These are phyloP conservation scores for Cyphomyrmex costatus DNA, from an alignment of 1,140 invertebrate genomes.

Conservation along the genomic window DNA sequence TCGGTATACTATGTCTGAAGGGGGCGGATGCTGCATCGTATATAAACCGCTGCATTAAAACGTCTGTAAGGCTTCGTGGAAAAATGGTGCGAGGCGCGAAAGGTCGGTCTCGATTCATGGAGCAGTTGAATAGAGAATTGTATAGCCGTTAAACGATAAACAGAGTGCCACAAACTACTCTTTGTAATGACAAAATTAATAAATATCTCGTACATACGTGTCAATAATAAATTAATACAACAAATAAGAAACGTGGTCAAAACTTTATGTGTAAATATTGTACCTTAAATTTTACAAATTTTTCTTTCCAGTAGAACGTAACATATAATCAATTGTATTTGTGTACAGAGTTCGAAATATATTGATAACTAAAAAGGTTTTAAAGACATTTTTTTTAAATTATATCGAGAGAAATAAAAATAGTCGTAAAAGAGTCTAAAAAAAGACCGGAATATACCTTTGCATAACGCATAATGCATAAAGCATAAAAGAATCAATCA, in stretches of 20 bases:
- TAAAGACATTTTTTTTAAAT: not conserved
- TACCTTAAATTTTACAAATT: not conserved
- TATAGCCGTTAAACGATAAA: not conserved
- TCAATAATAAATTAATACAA: not conserved
- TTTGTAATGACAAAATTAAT: not conserved
- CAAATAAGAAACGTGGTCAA: not conserved
- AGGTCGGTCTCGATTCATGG: constrained; percentile 30
- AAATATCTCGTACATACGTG: not conserved
- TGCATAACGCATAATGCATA: too few relatives aligned
- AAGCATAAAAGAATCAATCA: too few relatives aligned
- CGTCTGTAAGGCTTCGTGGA: constrained; percentile 27
- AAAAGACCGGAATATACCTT: not conserved
- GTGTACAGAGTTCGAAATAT: not conserved
- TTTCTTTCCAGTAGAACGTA: not conserved
- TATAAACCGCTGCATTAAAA: constrained; percentile 63
- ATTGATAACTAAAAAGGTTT: not conserved
- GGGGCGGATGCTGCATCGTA: constrained; percentile 67
- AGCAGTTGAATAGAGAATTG: constrained; percentile 12
- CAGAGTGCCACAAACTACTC: constrained; percentile 4
- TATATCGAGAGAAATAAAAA: not conserved
- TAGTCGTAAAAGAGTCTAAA: not conserved
- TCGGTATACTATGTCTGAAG: constrained; percentile 40
- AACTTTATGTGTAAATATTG: not conserved
- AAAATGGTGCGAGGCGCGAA: constrained; percentile 20
- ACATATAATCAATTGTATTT: not conserved